Evolutionary conservation across 2,888 invertebrate species (phyloP).

Genomic region (Automeris io): DNA sequence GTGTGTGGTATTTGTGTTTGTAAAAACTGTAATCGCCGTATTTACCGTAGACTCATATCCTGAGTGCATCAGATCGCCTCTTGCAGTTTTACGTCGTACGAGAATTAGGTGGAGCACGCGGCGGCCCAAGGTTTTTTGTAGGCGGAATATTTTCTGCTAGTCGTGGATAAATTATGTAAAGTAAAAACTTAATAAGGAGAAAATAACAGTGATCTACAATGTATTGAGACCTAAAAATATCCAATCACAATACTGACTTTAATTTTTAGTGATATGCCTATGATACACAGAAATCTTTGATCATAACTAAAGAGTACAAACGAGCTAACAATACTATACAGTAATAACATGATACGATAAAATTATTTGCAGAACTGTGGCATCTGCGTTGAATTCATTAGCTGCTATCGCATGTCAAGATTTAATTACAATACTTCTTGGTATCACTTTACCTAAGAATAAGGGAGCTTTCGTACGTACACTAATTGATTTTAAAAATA

Average conservation of each 20-base stretch:
- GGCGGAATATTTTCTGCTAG: conserved; percentile 97
- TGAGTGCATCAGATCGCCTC: conserved; percentile 86
- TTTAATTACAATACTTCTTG: conserved; percentile 83
- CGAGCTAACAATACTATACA: background rate
- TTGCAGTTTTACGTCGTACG: conserved; percentile 94
- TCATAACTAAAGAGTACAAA: no score
- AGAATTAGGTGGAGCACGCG: conserved; percentile 83
- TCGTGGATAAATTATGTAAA: conserved; percentile 85
- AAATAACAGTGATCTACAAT: no score
- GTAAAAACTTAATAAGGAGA: no score
- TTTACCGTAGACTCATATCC: conserved; percentile 72
- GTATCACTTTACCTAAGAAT: conserved; percentile 82
- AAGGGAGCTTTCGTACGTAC: conserved; percentile 84
- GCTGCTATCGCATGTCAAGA: conserved; percentile 95
- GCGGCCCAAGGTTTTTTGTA: conserved; percentile 94
- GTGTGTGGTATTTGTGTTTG: background rate
- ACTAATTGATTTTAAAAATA: background rate
- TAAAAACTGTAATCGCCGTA: background rate
- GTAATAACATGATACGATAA: background rate
- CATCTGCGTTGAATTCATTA: conserved; percentile 95
- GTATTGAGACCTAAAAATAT: no score
- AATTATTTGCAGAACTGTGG: conserved; percentile 85
- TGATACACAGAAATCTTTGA: no score
- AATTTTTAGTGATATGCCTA: conserved; percentile 29
- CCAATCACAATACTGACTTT: conserved; percentile 56